Conservation (phyloP, 2,888 invertebrate genomes). For the Oligia latruncula region DNA sequence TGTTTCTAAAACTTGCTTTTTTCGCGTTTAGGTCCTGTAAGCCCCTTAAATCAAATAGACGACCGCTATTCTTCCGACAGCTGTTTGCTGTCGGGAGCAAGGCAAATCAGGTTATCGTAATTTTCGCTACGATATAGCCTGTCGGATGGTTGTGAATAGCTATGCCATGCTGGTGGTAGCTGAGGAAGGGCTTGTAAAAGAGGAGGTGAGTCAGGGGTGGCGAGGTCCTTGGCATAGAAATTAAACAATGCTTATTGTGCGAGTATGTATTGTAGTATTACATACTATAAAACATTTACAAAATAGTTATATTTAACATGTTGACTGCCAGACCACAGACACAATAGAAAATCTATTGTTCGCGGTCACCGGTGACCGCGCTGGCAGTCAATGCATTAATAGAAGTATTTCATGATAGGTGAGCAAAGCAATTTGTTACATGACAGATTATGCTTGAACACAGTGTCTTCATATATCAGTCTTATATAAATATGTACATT, state of each 20-base stretch:
- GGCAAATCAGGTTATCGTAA: no score
- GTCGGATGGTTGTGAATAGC: no score
- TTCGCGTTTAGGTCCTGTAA: no score
- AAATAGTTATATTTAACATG: neutral
- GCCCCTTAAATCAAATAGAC: no score
- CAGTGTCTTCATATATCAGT: constrained; percentile 30
- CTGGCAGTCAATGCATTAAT: no score
- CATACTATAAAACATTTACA: neutral
- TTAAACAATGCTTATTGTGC: neutral
- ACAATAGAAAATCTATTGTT: no score
- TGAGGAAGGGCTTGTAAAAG: neutral
- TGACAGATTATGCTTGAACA: constrained; percentile 36
- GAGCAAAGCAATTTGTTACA: constrained; percentile 24
- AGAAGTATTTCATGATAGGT: constrained; percentile 10
- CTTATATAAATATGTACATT: constrained; percentile 14
- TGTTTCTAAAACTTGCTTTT: no score
- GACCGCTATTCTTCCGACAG: no score
- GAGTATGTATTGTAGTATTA: neutral
- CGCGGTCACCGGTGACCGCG: no score
- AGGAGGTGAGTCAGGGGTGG: neutral
- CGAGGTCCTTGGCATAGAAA: neutral
- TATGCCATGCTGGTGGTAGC: neutral
- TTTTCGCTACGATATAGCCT: no score
- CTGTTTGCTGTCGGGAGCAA: no score
- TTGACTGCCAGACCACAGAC: no score